Conservation (phyloP, 2,113 vertebrate species). For the Noctilio leporinus region DNA sequence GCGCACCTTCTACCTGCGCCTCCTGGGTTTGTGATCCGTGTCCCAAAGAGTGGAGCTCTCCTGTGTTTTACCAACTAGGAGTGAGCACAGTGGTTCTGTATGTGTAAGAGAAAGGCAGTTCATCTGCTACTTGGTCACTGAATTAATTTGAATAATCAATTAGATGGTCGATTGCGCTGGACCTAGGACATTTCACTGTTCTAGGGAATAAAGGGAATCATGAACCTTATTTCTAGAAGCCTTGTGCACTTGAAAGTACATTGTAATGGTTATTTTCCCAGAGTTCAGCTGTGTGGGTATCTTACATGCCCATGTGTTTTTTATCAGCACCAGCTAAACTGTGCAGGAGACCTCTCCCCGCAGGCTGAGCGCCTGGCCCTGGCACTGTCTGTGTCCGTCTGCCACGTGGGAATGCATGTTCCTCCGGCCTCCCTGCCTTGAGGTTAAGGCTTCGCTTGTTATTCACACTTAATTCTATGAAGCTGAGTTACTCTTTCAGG, state of each 20-base stretch:
- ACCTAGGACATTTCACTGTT: neutral
- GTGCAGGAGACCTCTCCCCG: neutral
- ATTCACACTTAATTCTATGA: neutral
- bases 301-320: neutral
- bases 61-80: neutral
- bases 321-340: neutral
- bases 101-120: neutral
- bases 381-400: accelerated
- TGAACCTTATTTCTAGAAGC: neutral
- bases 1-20: conserved; percentile 35
- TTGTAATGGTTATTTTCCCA: neutral
- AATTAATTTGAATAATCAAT: neutral
- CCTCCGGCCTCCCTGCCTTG: neutral
- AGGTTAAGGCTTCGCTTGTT: neutral
- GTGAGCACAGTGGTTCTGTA: neutral
- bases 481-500: neutral
- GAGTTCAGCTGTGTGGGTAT: neutral
- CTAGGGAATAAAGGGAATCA: too few species aligned
- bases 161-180: neutral
- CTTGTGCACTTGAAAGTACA: neutral
- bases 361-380: neutral
- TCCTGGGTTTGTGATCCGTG: neutral
- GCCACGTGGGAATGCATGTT: accelerated
- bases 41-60: neutral
- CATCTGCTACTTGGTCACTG: neutral